A percentile compares a stretch with the other conserved stretches of the same genome.
These are phyloP conservation scores for Aethina tumida DNA, from an alignment of 1,140 invertebrate species.

Conservation along the genomic window DNA sequence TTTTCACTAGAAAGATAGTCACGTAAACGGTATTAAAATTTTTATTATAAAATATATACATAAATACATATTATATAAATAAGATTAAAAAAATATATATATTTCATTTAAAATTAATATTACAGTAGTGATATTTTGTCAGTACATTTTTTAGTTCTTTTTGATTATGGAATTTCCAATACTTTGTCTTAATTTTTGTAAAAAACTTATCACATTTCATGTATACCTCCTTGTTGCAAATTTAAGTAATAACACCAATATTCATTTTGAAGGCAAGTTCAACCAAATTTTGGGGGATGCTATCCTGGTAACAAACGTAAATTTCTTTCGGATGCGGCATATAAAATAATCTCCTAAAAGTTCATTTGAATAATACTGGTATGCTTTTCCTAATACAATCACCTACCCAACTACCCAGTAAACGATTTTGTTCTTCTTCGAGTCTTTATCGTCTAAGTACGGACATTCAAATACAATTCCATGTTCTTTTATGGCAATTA, in stretches of 20 bases:
- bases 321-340: conserved; percentile 61
- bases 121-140: too few relatives aligned
- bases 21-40: too few relatives aligned
- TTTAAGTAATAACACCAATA: conserved; percentile 1
- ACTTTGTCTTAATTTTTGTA: too few relatives aligned
- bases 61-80: too few relatives aligned
- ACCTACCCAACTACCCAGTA: conserved; percentile 41
- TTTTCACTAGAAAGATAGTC: too few relatives aligned
- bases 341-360: conserved; percentile 57
- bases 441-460: conserved; percentile 23
- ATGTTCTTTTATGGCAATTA: conserved; percentile 68
- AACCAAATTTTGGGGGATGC: conserved; percentile 66
- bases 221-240: too few relatives aligned
- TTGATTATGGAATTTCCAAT: too few relatives aligned
- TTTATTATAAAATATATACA: too few relatives aligned
- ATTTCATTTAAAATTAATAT: too few relatives aligned
- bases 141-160: too few relatives aligned
- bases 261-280: conserved; percentile 68
- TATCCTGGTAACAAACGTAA: conserved; percentile 71
- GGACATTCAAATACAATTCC: conserved; percentile 52
- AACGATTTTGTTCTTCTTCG: conserved; percentile 26
- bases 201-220: too few relatives aligned
- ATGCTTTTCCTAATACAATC: conserved; percentile 1
- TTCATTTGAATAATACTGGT: conserved; percentile 2
- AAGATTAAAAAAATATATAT: too few relatives aligned